phyloP scores from a whole-genome alignment of 92 coral and sea anemone species.

The Phenganax subtilis region DNA sequence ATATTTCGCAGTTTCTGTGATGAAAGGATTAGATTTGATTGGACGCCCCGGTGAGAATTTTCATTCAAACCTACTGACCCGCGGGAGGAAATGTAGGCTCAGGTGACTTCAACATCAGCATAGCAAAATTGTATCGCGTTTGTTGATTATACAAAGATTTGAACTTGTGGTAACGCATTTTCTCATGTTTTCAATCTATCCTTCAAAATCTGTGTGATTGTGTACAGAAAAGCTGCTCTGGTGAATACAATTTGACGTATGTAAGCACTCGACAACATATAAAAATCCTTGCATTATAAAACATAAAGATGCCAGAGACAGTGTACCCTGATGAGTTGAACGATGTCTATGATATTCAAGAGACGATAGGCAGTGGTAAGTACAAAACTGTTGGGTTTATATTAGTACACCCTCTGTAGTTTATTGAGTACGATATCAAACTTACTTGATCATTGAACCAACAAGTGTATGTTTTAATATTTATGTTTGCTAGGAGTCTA shows the following conservation, averaged over 20 bases:
- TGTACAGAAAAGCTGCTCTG: neutral
- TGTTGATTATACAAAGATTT: constrained; percentile 19
- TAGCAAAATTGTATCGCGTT: constrained; percentile 5
- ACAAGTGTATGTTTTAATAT: neutral
- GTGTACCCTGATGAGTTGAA: constrained; percentile 76
- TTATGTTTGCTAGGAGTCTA: neutral
- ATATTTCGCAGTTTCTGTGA: neutral
- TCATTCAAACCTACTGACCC: constrained; percentile 39
- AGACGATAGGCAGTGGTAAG: constrained; percentile 99
- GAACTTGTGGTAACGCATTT: neutral
- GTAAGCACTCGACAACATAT: constrained; percentile 17
- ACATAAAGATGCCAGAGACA: constrained; percentile 74
- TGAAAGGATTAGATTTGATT: constrained; percentile 25
- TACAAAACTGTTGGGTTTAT: neutral
- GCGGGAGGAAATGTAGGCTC: constrained; percentile 39
- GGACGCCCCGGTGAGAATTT: constrained; percentile 33
- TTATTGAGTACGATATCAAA: neutral
- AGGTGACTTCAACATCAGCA: constrained; percentile 5
- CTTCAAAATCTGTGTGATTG: neutral
- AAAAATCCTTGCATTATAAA: neutral
- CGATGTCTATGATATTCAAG: constrained; percentile 67
- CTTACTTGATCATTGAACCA: neutral
- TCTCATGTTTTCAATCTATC: constrained; percentile 1
- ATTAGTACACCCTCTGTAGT: neutral
- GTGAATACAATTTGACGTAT: neutral